Base-by-base conservation (phyloP, 1,140 invertebrate genomes). In the Lerema accius region DNA sequence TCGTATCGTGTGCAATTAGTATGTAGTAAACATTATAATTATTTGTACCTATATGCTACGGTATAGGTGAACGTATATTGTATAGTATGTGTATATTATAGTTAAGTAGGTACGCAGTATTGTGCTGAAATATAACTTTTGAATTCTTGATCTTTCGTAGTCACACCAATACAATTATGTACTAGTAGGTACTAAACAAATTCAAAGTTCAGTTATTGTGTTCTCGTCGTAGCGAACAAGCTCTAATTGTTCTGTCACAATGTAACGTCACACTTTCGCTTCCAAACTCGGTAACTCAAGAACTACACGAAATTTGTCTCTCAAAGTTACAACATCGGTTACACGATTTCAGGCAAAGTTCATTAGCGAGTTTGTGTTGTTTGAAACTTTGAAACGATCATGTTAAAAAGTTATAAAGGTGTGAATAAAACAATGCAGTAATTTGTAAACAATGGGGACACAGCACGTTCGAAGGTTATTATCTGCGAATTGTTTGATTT, bases 381-480 rank as follows among this genome's bases (percentile, higher is more conserved):
- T 65, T 67, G 26, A 63, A 61, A 65, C 60, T 51, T 53, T 59
- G 64, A 65, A 76, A 72, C 49, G 40, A 43, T 16, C 37, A 53
- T 55, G 35, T 45, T 23, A 23, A 13, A 51, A 17, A 49, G 55
- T 80, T 80, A 72, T 66, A 53, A 50, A 60, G 55, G 69, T 76
- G 75, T 69, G 66, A 80, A 81, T 78, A 62, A 76, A 75, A 81
- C 76, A 81, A 78, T 78, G 67, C 63, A 19, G 71, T n/a, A n/a
- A n/a, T n/a, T n/a, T n/a, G n/a, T n/a, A n/a, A 73, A 79, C 76
- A 80, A 77, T 78, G 53, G 71, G 46, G 67, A 69, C 59, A 71
- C 63, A 65, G 56, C n/a, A 62, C 62, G 63, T 65, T 23, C 37
- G 76, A 83, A 80, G 79, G 77, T 76, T 76, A 55, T 56, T 32